phyloP scores from a whole-genome alignment of 2,797 vertebrate genomes.

The Acomys russatus region DNA sequence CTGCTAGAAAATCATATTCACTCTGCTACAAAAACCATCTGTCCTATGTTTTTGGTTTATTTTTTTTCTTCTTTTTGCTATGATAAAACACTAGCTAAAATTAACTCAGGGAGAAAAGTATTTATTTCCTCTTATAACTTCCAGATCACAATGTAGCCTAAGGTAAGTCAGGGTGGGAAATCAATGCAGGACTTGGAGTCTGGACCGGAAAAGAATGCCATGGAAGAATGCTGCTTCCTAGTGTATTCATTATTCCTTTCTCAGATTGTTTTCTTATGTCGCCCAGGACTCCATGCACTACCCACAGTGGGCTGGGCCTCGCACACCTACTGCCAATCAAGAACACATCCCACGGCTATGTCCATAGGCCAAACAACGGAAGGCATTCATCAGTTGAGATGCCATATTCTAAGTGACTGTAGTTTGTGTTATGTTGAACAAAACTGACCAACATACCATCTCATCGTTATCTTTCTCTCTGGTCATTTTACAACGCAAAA shows the following conservation, averaged over 20 bases:
- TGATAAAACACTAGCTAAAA: neutral
- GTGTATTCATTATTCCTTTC: too few relatives aligned
- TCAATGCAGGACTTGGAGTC: too few relatives aligned
- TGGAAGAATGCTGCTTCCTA: neutral
- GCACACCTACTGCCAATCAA: neutral
- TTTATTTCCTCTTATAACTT: neutral
- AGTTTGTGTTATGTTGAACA: neutral
- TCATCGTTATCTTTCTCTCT: neutral
- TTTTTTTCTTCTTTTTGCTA: neutral
- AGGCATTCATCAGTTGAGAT: neutral
- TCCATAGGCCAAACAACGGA: too few relatives aligned
- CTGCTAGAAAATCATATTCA: neutral
- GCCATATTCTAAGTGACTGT: neutral
- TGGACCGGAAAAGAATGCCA: neutral
- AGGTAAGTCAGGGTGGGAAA: too few relatives aligned
- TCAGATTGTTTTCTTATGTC: neutral
- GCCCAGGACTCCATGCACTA: too few relatives aligned
- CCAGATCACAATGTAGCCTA: neutral
- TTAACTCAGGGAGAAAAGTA: neutral
- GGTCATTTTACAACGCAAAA: neutral
- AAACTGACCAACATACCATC: neutral
- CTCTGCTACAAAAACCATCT: neutral
- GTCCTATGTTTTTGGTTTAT: neutral
- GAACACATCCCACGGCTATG: too few relatives aligned
- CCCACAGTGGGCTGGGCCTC: neutral